Evolutionary conservation across 2,888 invertebrate genomes (phyloP).

Genomic region (Agrypnus murinus): DNA sequence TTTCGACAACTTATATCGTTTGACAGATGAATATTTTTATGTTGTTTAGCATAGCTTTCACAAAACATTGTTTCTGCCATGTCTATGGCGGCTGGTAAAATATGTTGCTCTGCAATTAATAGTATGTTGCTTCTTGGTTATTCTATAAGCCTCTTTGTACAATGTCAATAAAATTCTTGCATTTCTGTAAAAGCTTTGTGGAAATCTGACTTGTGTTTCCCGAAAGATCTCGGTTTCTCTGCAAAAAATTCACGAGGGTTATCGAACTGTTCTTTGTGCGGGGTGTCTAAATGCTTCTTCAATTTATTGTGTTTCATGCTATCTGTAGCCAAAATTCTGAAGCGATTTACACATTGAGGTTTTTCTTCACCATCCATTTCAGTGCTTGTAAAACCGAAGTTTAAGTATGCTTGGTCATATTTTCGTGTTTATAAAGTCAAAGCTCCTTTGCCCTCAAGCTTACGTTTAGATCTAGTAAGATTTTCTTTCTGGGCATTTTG

Average conservation of each 20-base stretch:
- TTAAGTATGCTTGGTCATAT: no score
- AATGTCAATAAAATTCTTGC: not conserved
- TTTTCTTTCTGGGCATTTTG: no score
- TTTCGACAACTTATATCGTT: not conserved
- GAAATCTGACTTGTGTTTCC: constrained; percentile 32
- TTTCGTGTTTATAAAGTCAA: no score
- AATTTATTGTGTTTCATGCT: constrained; percentile 42
- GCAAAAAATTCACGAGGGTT: constrained; percentile 33
- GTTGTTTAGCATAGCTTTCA: constrained; percentile 24
- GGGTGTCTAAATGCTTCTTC: constrained; percentile 37
- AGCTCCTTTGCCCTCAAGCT: no score
- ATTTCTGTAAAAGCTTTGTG: constrained; percentile 34
- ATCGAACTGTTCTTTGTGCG: constrained; percentile 24
- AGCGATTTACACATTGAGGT: constrained; percentile 9
- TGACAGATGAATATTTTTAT: not conserved
- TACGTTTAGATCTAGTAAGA: no score
- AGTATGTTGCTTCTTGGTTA: constrained; percentile 18
- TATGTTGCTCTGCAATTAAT: constrained; percentile 6
- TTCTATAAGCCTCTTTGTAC: no score
- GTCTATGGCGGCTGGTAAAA: constrained; percentile 16
- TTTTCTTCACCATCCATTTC: constrained; percentile 10
- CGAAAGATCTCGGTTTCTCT: constrained; percentile 30
- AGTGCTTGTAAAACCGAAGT: no score
- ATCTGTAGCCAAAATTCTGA: not conserved
- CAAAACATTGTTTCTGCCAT: constrained; percentile 20